These are phyloP conservation scores for Adrianichthys oophorus DNA, from an alignment of 2,797 vertebrate genomes.

Conservation along the genomic window DNA sequence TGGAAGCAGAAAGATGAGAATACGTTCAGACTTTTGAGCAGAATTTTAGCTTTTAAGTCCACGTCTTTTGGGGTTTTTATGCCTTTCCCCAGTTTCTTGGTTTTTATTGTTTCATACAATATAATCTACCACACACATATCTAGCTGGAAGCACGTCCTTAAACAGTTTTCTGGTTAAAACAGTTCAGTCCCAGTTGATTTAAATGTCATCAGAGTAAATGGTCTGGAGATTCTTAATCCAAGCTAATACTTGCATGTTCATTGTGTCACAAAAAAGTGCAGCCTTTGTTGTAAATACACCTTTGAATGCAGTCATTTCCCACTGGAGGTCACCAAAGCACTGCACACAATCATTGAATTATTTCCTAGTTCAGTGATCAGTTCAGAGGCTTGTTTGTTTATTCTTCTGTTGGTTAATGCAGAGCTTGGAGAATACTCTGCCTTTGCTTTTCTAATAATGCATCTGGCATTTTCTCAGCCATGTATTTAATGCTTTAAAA, in stretches of 20 bases:
- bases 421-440: constrained; percentile 4
- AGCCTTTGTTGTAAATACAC: neutral
- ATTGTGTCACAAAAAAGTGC: constrained; percentile 1
- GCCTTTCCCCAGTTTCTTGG: no score
- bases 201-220: neutral
- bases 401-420: constrained; percentile 11
- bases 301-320: constrained; percentile 34
- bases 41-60: no score
- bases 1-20: no score
- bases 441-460: constrained; percentile 1
- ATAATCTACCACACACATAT: no score
- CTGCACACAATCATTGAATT: constrained; percentile 23
- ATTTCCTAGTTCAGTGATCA: constrained; percentile 11
- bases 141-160: no score
- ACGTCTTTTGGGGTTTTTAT: no score
- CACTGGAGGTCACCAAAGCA: constrained; percentile 74
- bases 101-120: no score
- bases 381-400: constrained; percentile 3
- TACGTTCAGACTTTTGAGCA: no score
- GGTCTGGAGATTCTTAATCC: constrained; percentile 1
- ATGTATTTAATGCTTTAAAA: constrained; percentile 16
- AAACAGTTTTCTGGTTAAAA: no score
- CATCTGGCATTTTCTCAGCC: neutral
- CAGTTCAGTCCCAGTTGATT: neutral
- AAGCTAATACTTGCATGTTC: neutral